phyloP scores from a whole-genome alignment of 2,113 vertebrate genomes.

The Talpa occidentalis region DNA sequence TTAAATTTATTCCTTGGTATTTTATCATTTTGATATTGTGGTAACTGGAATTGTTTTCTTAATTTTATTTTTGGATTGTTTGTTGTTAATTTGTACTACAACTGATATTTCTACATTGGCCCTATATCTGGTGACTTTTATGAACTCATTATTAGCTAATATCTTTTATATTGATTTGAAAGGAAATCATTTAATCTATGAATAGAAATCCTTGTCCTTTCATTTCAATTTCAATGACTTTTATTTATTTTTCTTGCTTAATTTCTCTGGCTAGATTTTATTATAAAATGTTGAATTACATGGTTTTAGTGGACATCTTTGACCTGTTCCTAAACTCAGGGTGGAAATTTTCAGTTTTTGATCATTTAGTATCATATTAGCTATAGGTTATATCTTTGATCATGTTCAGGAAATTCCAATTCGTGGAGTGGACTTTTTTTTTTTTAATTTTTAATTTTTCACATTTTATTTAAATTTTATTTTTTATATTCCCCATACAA shows the following conservation, averaged over 20 bases:
- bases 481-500: no score
- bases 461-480: no score
- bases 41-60: not conserved
- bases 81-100: not conserved
- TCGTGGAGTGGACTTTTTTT: not conserved
- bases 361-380: not conserved
- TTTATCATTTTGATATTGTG: not conserved
- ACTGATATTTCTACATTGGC: not conserved
- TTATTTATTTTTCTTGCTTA: not conserved
- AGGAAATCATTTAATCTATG: not conserved
- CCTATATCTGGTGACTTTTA: not conserved
- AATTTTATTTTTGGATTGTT: not conserved
- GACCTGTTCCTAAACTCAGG: not conserved
- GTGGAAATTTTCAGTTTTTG: not conserved
- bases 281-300: not conserved
- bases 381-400: not conserved
- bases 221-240: not conserved
- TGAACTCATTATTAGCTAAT: not conserved
- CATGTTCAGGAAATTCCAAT: not conserved
- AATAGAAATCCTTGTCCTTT: not conserved
- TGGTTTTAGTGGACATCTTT: not conserved
- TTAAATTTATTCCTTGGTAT: not conserved
- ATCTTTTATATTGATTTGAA: not conserved
- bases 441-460: no score
- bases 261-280: not conserved